Conservation (phyloP, 1,140 invertebrate species). For the Trichonephila clavipes region DNA sequence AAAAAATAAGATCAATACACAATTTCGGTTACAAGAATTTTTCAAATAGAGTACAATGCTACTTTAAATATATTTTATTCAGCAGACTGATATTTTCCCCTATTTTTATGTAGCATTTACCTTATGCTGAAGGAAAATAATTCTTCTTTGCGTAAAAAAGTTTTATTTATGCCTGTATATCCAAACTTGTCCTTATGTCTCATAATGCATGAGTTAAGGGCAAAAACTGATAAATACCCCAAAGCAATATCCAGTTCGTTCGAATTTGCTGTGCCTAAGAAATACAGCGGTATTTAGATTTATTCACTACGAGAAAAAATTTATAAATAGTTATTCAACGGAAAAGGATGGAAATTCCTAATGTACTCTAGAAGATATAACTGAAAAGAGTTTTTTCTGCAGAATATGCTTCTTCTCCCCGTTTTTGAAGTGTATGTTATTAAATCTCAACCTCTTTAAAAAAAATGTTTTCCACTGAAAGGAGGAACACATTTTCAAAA, state of each 20-base stretch:
- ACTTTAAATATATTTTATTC: no score
- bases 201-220: no score
- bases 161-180: no score
- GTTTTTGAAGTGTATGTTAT: conserved; percentile 1
- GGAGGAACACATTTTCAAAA: background rate
- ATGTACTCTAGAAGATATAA: background rate
- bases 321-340: background rate
- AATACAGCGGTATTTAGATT: background rate
- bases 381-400: conserved; percentile 5
- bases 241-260: background rate
- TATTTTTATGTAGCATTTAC: no score
- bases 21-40: no score
- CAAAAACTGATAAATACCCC: background rate
- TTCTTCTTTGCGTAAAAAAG: no score
- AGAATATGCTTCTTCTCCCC: background rate
- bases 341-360: background rate
- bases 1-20: no score
- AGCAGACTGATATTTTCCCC: no score
- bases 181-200: no score
- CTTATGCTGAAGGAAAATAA: no score
- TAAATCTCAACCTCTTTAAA: conserved; percentile 18
- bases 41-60: no score
- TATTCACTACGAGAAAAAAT: background rate
- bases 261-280: background rate
- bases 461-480: background rate